Base-by-base conservation (phyloP, 1,140 invertebrate genomes). In the Spodoptera litura region DNA sequence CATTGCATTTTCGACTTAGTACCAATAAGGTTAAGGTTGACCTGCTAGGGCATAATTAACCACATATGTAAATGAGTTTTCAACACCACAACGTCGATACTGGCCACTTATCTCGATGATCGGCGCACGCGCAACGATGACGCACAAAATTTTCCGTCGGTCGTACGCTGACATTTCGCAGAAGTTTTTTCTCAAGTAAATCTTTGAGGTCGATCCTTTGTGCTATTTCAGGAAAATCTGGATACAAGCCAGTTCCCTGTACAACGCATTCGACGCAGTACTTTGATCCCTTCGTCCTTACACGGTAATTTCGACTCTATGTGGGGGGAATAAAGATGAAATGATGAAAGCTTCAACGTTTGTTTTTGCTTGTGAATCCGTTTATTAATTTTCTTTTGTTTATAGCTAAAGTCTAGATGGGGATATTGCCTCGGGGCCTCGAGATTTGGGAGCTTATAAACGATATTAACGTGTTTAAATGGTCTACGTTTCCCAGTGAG, bases 141-240 rank as follows among this genome's bases (percentile, higher is more conserved):
- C 88, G 87, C 87, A 86, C 87, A 80, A 88, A 92, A 90, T 88
- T 92, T 92, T 91, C 91, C 91, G 80, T 75, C 78, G 66, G 83
- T 51, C 85, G 83, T 85, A 70, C 87, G 83, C 85, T 85, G 88
- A 91, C 88, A 90, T 88, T 94, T 92, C 87, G 82, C 91, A 93
- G 89, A 93, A 92, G 83, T 89, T 92, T 93, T 87, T 91, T 86
- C 87, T 88, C 82, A 80, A 75, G 55, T 71, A 73, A 83, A 87
- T 86, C 72, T 83, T 44, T 85, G 86, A 91, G 89, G 91, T 91
- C 88, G 86, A 90, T 94, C 91, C 92, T 94, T 94, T 94, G 92
- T 94, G 91, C 91, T 94, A 94, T 94, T 94, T 93, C 87, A 92
- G 92, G 90, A 89, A 88, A 91, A 91, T 49, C 85, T 93, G 92